Evolutionary conservation across 37 sponge, comb jelly and placozoan genomes (phyloP).

Genomic region (Chondrilla cf. caribensis): DNA sequence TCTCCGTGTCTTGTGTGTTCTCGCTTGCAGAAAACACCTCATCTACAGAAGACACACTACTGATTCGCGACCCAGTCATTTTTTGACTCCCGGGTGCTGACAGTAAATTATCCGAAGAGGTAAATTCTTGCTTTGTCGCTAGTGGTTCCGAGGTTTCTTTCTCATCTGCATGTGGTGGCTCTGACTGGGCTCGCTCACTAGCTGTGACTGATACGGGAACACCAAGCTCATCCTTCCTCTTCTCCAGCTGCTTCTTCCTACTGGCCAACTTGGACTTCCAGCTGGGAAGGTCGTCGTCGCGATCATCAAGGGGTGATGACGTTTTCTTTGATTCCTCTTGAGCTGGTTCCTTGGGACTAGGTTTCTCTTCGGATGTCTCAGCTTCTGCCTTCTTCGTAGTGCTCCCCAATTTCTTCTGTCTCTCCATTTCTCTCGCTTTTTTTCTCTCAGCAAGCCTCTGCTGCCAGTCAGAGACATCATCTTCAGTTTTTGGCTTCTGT

Average conservation of each 20-base stretch:
- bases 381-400: neutral
- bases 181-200: neutral
- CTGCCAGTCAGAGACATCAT: slow-evolving; percentile 15
- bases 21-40: neutral
- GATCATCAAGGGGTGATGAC: neutral
- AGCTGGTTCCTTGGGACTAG: neutral
- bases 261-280: neutral
- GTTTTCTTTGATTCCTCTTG: neutral
- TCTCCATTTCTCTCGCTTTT: neutral
- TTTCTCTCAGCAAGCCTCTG: slow-evolving; percentile 6
- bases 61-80: neutral
- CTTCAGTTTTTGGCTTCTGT: neutral
- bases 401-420: neutral
- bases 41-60: neutral
- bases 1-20: neutral
- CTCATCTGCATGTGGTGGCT: neutral
- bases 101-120: neutral
- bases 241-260: neutral
- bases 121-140: neutral
- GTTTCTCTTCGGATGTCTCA: neutral
- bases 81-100: neutral
- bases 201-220: neutral
- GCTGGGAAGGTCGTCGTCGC: neutral
- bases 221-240: slow-evolving; percentile 21
- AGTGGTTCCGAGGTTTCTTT: neutral